A percentile compares a stretch with the other conserved stretches of the same genome.
These are phyloP conservation scores for Drosophila lowei DNA, from an alignment of 1,140 invertebrate species.

Conservation along the genomic window DNA sequence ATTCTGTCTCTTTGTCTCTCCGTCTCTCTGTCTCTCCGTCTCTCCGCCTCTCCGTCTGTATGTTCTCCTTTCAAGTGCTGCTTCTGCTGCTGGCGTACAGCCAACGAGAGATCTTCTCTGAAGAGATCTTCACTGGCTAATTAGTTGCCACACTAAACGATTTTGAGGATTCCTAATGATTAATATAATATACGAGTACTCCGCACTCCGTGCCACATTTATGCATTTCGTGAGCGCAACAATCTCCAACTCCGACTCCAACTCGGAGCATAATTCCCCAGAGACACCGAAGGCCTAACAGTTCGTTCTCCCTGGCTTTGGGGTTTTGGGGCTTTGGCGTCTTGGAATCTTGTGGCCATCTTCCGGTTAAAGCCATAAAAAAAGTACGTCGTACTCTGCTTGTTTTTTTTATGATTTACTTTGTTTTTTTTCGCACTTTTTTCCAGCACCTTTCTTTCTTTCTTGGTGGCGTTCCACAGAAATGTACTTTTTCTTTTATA, in stretches of 20 bases:
- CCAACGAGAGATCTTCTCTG: not conserved
- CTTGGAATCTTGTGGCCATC: conserved; percentile 27
- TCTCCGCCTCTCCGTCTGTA: conserved; percentile 2
- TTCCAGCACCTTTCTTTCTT: conserved; percentile 58
- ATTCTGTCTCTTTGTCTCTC: conserved; percentile 59
- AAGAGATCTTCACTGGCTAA: conserved; percentile 43
- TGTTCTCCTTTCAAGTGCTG: conserved; percentile 16
- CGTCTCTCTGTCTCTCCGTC: not conserved
- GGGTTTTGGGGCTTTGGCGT: not conserved
- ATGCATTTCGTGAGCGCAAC: conserved; percentile 44
- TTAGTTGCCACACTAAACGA: conserved; percentile 73
- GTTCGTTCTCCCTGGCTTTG: conserved; percentile 12
- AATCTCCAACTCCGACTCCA: conserved; percentile 2
- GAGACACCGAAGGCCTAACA: no score
- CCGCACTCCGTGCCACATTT: conserved; percentile 22
- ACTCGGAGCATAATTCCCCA: conserved; percentile 1
- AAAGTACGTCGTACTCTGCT: conserved; percentile 49
- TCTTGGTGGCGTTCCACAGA: conserved; percentile 24
- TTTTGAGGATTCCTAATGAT: conserved; percentile 63
- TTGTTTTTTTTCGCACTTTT: conserved; percentile 45
- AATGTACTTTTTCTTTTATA: conserved; percentile 16
- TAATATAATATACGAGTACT: conserved; percentile 53
- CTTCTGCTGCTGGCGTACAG: not conserved
- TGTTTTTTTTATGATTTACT: conserved; percentile 59
- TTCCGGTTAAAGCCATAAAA: conserved; percentile 68